Evolutionary conservation across 2,797 vertebrate species (phyloP).

Genomic region (Allobates femoralis): DNA sequence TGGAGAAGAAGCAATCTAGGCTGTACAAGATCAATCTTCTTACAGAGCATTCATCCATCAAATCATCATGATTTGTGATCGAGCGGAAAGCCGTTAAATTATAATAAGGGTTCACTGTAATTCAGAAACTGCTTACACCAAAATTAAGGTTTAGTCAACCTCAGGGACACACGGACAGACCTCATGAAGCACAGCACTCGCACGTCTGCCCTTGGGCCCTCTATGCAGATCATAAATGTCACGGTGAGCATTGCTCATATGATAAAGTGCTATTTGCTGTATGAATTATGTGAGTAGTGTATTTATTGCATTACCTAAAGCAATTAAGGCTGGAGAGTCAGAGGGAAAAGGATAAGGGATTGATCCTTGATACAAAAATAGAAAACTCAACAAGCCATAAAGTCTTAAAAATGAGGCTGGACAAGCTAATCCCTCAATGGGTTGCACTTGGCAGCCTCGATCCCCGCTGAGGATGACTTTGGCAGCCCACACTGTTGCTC

Average conservation of each 20-base stretch:
- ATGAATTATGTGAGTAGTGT: neutral
- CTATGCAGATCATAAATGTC: neutral
- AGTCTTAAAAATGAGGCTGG: slow-evolving; percentile 42
- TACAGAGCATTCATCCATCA: too few species aligned
- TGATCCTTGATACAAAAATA: slow-evolving; percentile 38
- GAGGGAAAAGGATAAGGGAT: slow-evolving; percentile 12
- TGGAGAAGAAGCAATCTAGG: too few species aligned
- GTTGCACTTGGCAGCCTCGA: slow-evolving; percentile 50
- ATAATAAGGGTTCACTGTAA: neutral
- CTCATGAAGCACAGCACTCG: neutral
- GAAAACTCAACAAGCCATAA: neutral
- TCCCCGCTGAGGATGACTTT: slow-evolving; percentile 33
- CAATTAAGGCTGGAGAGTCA: slow-evolving; percentile 3
- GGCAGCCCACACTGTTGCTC: neutral
- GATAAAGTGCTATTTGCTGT: neutral
- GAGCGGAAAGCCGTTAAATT: neutral
- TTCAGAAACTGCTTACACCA: neutral
- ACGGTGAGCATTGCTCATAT: neutral
- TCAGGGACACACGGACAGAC: neutral
- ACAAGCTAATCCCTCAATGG: slow-evolving; percentile 55
- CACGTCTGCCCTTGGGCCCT: neutral
- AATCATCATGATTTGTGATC: too few species aligned
- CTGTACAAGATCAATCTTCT: too few species aligned
- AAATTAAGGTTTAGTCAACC: neutral
- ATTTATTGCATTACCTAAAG: slow-evolving; percentile 6